Evolutionary conservation across 2,113 vertebrate genomes (phyloP).

Genomic region (Crotalus viridis): DNA sequence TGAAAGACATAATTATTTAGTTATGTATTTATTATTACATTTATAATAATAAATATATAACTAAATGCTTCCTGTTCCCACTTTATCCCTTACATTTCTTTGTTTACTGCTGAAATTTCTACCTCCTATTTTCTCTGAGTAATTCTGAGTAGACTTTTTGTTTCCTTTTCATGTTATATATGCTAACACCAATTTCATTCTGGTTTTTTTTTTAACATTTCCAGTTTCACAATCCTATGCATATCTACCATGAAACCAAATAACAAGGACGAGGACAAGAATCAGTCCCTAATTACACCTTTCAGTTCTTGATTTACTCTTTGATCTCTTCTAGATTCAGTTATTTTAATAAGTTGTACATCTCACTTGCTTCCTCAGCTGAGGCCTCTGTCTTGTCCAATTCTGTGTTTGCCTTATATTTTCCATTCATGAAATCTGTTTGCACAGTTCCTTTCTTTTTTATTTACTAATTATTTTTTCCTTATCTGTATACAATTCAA

Average conservation of each 20-base stretch:
- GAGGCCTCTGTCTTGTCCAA: not conserved
- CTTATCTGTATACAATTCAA: not conserved
- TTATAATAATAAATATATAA: not conserved
- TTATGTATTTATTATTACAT: not conserved
- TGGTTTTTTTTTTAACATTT: not conserved
- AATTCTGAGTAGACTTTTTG: not conserved
- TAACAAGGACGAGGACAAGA: not conserved
- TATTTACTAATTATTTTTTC: not conserved
- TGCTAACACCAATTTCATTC: not conserved
- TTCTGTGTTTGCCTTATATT: not conserved
- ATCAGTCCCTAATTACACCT: not conserved
- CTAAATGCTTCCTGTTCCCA: not conserved
- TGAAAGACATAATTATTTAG: not conserved
- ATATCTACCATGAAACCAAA: not conserved
- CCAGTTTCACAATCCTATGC: not conserved
- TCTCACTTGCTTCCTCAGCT: not conserved
- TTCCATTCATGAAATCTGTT: not conserved
- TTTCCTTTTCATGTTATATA: not conserved
- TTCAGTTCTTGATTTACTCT: not conserved
- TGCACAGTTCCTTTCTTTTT: not conserved
- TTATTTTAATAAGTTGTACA: not conserved
- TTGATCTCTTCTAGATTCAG: not conserved
- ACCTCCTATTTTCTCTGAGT: not conserved
- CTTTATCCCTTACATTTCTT: not conserved
- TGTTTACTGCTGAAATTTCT: not conserved